Conservation (phyloP, 2,888 invertebrate species). For the Spodoptera exigua region DNA sequence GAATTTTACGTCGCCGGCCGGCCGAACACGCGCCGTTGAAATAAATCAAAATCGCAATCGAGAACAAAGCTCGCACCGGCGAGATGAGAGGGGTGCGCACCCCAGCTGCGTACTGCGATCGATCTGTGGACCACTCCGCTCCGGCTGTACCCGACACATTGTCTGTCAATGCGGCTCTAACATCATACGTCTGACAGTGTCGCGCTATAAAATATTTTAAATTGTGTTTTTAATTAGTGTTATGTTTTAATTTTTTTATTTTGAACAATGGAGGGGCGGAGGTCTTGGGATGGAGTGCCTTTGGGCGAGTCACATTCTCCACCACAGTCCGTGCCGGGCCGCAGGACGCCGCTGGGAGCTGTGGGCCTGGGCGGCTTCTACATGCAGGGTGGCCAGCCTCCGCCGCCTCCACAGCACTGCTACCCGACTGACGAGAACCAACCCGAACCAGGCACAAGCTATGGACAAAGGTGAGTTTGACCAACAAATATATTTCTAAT, state of each 20-base stretch:
- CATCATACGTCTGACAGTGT: conserved; percentile 62
- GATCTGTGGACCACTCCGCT: conserved; percentile 83
- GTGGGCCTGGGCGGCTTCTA: conserved; percentile 96
- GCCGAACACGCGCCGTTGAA: conserved; percentile 68
- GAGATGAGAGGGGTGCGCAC: conserved; percentile 87
- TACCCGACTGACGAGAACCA: conserved; percentile 94
- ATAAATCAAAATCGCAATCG: conserved; percentile 84
- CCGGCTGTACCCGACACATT: conserved; percentile 73
- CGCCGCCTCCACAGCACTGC: conserved; percentile 87
- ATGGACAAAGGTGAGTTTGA: conserved; percentile 80
- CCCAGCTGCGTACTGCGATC: conserved; percentile 87
- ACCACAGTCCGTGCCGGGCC: conserved; percentile 90
- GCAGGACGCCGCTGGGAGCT: conserved; percentile 94
- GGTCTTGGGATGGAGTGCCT: conserved; percentile 85
- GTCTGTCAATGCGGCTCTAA: conserved; percentile 77
- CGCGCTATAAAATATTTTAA: conserved; percentile 55
- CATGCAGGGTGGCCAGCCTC: conserved; percentile 91
- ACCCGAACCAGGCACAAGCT: conserved; percentile 91
- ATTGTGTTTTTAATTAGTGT: conserved; percentile 65
- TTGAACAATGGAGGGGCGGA: conserved; percentile 83
- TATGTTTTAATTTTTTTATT: conserved; percentile 74
- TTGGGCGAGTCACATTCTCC: conserved; percentile 86
- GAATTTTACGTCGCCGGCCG: conserved; percentile 62
- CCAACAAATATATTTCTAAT: conserved; percentile 2
- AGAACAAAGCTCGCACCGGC: conserved; percentile 77